Percentiles rank a stretch among this genome's conserved stretches.
These are phyloP conservation scores for Drosophila quinaria DNA, from an alignment of 2,888 invertebrate genomes.

Conservation along the genomic window DNA sequence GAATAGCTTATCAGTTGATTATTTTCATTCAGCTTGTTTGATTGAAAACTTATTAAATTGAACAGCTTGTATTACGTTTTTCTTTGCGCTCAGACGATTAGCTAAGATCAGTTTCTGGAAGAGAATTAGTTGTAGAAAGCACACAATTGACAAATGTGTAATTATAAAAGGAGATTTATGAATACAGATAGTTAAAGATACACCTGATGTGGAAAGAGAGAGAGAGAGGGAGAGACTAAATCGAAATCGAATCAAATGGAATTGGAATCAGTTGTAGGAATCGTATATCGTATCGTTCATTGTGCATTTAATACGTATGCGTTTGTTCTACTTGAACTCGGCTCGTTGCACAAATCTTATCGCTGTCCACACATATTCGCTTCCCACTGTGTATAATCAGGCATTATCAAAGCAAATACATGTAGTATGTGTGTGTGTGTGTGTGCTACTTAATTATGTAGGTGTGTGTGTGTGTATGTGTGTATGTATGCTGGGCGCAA, in stretches of 20 bases:
- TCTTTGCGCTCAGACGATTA: background rate
- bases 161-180: background rate
- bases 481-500: conserved; percentile 31
- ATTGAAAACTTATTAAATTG: conserved; percentile 5
- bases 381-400: conserved; percentile 66
- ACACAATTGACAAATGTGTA: too few species aligned
- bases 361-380: conserved; percentile 49
- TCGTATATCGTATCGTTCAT: conserved; percentile 40
- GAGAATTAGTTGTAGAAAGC: background rate
- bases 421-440: conserved; percentile 12
- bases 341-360: conserved; percentile 77
- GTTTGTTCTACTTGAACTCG: conserved; percentile 68
- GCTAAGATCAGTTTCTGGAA: background rate
- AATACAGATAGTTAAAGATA: background rate
- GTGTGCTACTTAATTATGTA: conserved; percentile 10
- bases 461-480: conserved; percentile 4
- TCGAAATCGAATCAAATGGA: conserved; percentile 26
- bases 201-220: background rate
- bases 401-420: conserved; percentile 65
- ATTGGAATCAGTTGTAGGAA: conserved; percentile 30
- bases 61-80: background rate
- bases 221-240: background rate
- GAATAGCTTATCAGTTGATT: conserved; percentile 17
- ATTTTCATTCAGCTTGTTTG: conserved; percentile 14
- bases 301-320: conserved; percentile 48